phyloP scores from a whole-genome alignment of 2,797 vertebrate species.

The Pseudopleuronectes americanus region DNA sequence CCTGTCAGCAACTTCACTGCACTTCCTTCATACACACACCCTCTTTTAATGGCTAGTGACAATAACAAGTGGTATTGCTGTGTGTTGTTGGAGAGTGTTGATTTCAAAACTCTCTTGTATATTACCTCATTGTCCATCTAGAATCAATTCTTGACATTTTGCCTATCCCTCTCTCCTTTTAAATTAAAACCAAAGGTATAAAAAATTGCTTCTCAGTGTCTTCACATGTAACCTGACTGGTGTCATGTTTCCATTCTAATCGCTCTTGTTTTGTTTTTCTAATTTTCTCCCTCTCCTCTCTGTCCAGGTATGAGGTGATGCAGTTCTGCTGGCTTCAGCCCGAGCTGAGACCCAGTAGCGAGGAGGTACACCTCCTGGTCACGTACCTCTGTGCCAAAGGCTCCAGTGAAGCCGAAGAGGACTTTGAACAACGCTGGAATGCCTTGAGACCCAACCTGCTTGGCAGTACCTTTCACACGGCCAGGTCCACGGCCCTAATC shows the following conservation, averaged over 20 bases:
- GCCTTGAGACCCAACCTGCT: conserved; percentile 90
- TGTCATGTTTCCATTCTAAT: conserved; percentile 3
- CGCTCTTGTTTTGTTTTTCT: conserved; percentile 1
- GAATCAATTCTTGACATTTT: conserved; percentile 17
- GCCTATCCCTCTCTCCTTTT: not conserved
- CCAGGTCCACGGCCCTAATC: conserved; percentile 68
- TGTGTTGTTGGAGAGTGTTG: conserved; percentile 43
- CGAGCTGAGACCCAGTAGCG: conserved; percentile 92
- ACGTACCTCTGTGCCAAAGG: conserved; percentile 94
- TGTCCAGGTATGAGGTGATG: conserved; percentile 97
- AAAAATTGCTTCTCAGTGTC: not conserved
- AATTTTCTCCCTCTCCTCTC: conserved; percentile 5
- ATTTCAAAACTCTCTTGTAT: conserved; percentile 15
- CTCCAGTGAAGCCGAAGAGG: conserved; percentile 90
- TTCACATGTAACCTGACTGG: not conserved
- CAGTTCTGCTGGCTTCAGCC: conserved; percentile 99
- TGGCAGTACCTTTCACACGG: conserved; percentile 69
- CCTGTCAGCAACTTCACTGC: conserved; percentile 44
- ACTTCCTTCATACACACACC: conserved; percentile 14
- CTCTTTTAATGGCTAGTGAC: conserved; percentile 15
- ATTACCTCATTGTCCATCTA: conserved; percentile 5
- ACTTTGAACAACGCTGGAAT: conserved; percentile 96
- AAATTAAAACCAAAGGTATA: not conserved
- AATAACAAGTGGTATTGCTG: conserved; percentile 16
- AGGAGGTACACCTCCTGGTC: conserved; percentile 95